Evolutionary conservation across 2,113 vertebrate species (phyloP).

Genomic region (Anseranas semipalmata): DNA sequence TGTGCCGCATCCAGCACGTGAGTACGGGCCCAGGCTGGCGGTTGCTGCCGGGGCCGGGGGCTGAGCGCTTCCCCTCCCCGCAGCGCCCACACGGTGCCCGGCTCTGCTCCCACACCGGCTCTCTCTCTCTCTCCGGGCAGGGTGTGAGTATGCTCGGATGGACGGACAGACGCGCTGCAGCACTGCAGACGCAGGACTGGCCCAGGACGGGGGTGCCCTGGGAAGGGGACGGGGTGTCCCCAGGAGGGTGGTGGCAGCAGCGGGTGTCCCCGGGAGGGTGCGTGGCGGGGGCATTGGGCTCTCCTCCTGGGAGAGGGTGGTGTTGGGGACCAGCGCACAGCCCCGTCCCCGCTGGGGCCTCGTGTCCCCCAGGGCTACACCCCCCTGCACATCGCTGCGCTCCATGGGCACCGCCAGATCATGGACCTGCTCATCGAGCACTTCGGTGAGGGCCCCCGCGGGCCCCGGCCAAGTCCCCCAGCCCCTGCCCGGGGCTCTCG

Average conservation of each 20-base stretch:
- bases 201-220: not conserved
- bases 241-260: not conserved
- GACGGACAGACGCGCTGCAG: not conserved
- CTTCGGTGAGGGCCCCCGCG: conserved; percentile 70
- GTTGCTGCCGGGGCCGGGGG: not conserved
- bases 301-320: not conserved
- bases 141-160: not conserved
- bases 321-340: not conserved
- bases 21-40: not conserved
- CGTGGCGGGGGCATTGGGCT: not conserved
- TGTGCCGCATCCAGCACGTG: not conserved
- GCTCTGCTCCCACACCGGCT: too few relatives aligned
- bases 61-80: not conserved
- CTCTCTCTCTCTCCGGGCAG: not conserved
- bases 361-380: conserved; percentile 79
- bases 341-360: not conserved
- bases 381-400: conserved; percentile 81
- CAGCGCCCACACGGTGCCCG: too few relatives aligned
- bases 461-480: not conserved
- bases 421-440: conserved; percentile 74
- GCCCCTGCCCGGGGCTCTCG: not conserved
- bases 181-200: not conserved
- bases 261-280: not conserved
- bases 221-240: not conserved
- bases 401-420: conserved; percentile 79